Evolutionary conservation across 2,888 invertebrate species (phyloP), one percentile per base, ranked within the genome.

Genomic region (Seladonia tumulorum): DNA sequence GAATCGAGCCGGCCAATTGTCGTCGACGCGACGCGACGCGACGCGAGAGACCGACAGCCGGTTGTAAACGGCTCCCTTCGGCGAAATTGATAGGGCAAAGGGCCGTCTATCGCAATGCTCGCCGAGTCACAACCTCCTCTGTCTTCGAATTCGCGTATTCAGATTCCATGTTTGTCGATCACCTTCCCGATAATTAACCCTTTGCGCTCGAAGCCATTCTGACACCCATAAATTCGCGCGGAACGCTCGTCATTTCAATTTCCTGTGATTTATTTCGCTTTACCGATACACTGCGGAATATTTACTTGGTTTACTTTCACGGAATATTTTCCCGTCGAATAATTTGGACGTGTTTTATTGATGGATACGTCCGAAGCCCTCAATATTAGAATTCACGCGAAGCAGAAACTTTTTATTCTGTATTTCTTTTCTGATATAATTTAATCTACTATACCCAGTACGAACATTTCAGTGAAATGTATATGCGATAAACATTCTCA

Each of bases 51-150:
- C n/a, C 57, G 12, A 10, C n/a, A 57, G 57, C n/a, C 16, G 63
- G 16, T 29, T 63, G 63, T 63, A 29, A 29, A 35, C 63, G 47
- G 35, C 45, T 8, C 29, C 35, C 45, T 39, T 22, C 22, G 14
- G 5, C n/a, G 5, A 42, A n/a, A 70, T 42, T 70, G 70, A 70
- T 42, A 70, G 66, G 66, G 22, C 76, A 76, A 76, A 76, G 76
- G n/a, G 70, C 45, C 68, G 77, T 63, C 63, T n/a, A 25, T 35
- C 39, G 49, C 63, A 66, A 39, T 12, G 47, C 29, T 18, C 22
- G n/a, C 72, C 39, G 49, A 42, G 39, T 42, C n/a, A n/a, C 53
- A n/a, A 22, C 1, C 22, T 4, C 25, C 16, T 22, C 22, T 39
- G 57, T n/a, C 39, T 39, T 25, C 47, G 53, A 45, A 60, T 42